A percentile compares a stretch with the other conserved stretches of the same genome.
Conservation (phyloP, 2,113 vertebrate species). For the Phalacrocorax pelagicus region DNA sequence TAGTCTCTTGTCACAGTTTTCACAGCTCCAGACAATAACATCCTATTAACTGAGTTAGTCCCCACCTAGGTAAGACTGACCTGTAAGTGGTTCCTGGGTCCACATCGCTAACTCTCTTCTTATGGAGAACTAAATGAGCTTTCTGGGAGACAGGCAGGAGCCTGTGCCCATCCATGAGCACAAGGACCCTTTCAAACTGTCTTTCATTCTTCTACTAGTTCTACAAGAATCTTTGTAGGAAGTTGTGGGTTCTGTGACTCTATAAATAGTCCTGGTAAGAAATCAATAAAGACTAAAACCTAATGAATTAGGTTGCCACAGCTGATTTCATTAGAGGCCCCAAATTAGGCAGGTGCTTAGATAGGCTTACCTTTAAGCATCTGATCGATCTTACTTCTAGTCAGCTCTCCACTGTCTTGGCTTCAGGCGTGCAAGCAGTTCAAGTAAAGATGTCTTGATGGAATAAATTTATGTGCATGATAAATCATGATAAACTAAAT, state of each 20-base stretch:
- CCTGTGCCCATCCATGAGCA: not conserved
- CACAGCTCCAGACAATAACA: not conserved
- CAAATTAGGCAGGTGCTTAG: not conserved
- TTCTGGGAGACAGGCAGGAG: not conserved
- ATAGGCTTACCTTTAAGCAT: not conserved
- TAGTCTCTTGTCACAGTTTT: not conserved
- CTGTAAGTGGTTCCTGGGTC: not conserved
- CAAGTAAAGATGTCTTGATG: not conserved
- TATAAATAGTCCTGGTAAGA: slow-evolving; percentile 29
- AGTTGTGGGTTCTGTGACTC: not conserved
- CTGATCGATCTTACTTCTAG: not conserved
- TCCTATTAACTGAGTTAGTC: fast-evolving
- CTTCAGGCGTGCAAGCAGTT: not conserved
- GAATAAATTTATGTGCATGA: not conserved
- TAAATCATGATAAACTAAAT: not conserved
- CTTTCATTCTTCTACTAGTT: not conserved
- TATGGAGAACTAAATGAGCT: not conserved
- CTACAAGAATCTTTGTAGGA: not conserved
- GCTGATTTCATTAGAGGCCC: not conserved
- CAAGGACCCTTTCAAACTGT: not conserved
- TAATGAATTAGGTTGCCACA: not conserved
- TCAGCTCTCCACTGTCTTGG: not conserved
- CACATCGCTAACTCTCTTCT: not conserved
- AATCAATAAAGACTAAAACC: slow-evolving; percentile 40
- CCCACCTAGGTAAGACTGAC: not conserved